phyloP scores from a whole-genome alignment of 2,113 vertebrate species.

The Butorides virescens region DNA sequence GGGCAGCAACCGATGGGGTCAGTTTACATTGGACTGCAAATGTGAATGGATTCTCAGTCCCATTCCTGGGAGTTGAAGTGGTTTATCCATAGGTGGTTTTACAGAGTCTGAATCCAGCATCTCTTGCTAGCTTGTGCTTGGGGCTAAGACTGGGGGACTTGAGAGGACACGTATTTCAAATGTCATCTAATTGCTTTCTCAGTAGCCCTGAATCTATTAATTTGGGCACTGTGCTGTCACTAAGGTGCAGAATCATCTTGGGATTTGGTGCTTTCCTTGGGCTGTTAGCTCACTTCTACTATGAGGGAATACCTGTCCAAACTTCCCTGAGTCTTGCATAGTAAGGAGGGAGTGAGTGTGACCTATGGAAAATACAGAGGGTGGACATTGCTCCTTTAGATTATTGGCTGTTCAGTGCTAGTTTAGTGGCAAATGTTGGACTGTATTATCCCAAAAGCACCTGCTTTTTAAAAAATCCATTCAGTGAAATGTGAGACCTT shows the following conservation, averaged over 20 bases:
- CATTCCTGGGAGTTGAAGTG: background rate
- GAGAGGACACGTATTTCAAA: background rate
- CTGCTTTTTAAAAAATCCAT: background rate
- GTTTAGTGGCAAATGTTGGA: background rate
- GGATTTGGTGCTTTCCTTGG: background rate
- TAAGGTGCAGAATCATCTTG: background rate
- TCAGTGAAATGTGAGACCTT: background rate
- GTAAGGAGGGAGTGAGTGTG: background rate
- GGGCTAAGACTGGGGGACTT: background rate
- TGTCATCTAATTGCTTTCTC: background rate
- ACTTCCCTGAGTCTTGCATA: background rate
- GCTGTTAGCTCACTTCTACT: background rate
- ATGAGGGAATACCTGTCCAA: background rate
- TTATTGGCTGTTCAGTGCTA: background rate
- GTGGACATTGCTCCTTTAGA: background rate
- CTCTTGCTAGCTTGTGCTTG: background rate
- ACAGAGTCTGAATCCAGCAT: background rate
- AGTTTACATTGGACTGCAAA: background rate
- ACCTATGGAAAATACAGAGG: background rate
- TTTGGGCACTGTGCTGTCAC: background rate
- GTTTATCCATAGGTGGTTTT: background rate
- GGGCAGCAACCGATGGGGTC: background rate
- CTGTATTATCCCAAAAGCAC: background rate
- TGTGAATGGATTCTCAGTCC: background rate
- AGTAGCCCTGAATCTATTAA: background rate